These are phyloP conservation scores for Oedothorax gibbosus DNA, from an alignment of 1,140 invertebrate genomes.

Conservation along the genomic window DNA sequence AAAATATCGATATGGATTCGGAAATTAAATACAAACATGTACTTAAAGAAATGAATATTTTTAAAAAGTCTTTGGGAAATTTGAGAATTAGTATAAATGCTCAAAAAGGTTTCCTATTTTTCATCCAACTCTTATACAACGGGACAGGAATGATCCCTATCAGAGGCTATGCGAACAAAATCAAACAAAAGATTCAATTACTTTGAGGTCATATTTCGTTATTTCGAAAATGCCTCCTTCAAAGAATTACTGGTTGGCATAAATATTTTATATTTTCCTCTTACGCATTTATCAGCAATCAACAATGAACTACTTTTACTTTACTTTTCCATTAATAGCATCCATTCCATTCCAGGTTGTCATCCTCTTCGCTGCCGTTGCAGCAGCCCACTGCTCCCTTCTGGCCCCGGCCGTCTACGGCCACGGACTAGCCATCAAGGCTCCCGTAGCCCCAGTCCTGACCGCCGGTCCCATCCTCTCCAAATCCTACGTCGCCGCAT, in stretches of 20 bases:
- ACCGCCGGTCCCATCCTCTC: slow-evolving; percentile 15
- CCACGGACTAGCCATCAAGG: slow-evolving; percentile 32
- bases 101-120: too few species aligned
- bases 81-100: too few species aligned
- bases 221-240: not conserved
- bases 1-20: too few species aligned
- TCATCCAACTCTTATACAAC: too few species aligned
- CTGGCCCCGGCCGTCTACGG: slow-evolving; percentile 22
- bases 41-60: too few species aligned
- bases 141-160: too few species aligned
- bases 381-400: slow-evolving; percentile 14
- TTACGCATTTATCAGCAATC: not conserved
- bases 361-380: slow-evolving; percentile 30
- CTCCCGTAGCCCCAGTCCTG: slow-evolving; percentile 31
- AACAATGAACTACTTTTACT: not conserved
- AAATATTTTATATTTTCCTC: not conserved
- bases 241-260: not conserved
- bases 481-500: not conserved
- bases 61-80: too few species aligned
- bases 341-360: slow-evolving; percentile 13
- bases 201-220: not conserved
- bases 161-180: not conserved
- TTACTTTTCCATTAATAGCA: not conserved
- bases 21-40: too few species aligned
- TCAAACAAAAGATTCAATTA: not conserved